These are phyloP conservation scores for Subanguina moxae DNA, from an alignment of 1,140 invertebrate genomes.

Conservation along the genomic window DNA sequence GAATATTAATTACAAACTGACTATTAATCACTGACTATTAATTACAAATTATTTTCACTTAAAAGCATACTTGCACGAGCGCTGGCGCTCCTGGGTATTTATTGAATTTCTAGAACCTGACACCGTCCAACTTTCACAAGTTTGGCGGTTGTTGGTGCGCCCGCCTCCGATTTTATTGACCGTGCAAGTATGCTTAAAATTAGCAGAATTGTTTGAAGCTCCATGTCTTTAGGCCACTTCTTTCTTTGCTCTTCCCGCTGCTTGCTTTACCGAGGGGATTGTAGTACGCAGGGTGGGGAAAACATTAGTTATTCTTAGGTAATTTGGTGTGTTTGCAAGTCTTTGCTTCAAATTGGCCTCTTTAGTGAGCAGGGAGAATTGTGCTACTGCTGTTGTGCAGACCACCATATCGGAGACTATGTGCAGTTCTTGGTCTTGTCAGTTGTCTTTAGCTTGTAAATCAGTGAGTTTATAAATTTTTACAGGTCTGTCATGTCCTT, in stretches of 20 bases:
- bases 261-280: neutral
- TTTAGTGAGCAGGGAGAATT: neutral
- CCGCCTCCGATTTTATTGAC: too few relatives aligned
- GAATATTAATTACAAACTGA: too few relatives aligned
- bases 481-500: neutral
- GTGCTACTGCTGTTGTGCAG: neutral
- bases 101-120: too few relatives aligned
- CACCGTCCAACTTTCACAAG: too few relatives aligned
- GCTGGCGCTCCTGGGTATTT: too few relatives aligned
- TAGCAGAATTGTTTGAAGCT: neutral
- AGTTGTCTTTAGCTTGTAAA: neutral
- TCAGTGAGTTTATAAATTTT: neutral
- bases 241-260: neutral
- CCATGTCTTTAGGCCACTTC: neutral
- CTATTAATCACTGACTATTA: too few relatives aligned
- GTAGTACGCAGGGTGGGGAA: neutral
- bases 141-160: too few relatives aligned
- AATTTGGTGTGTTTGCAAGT: too few relatives aligned
- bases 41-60: too few relatives aligned
- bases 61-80: too few relatives aligned
- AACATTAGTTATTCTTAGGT: neutral
- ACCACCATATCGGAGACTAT: neutral
- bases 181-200: neutral
- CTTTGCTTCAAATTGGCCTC: too few relatives aligned
- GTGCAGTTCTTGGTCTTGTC: neutral